Percentiles rank a stretch among this genome's conserved stretches.
Evolutionary conservation across 2,797 vertebrate species (phyloP).

Genomic region (Crocodylus rhombifer): DNA sequence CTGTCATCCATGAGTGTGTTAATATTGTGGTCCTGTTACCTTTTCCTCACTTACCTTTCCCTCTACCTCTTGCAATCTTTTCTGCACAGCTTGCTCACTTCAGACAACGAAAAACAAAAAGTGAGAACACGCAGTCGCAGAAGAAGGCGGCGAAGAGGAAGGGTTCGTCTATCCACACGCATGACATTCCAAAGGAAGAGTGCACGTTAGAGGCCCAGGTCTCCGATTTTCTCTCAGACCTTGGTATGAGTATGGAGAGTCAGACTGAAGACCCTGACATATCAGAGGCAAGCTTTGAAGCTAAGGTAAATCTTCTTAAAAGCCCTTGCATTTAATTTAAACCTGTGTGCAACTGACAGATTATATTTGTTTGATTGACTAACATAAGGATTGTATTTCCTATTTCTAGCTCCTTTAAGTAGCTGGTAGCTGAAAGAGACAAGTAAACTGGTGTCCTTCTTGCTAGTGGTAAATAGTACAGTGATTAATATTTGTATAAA

Average conservation of each 20-base stretch:
- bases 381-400: accelerated
- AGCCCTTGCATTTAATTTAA: not conserved
- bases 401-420: not conserved
- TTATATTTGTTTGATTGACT: not conserved
- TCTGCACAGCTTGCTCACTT: constrained; percentile 93
- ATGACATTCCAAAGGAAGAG: constrained; percentile 86
- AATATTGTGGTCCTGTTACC: constrained; percentile 85
- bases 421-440: not conserved
- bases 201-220: constrained; percentile 74
- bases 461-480: not conserved
- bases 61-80: constrained; percentile 89
- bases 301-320: constrained; percentile 55
- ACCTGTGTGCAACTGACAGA: accelerated
- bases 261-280: not conserved
- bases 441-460: not conserved
- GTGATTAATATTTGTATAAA: too few relatives aligned
- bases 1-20: constrained; percentile 58
- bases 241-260: accelerated
- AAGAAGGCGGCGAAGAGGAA: constrained; percentile 95
- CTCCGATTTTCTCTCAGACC: not conserved
- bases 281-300: not conserved
- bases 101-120: constrained; percentile 91
- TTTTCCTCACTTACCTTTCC: constrained; percentile 89
- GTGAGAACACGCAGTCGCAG: constrained; percentile 85
- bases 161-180: constrained; percentile 86